A percentile compares a stretch with the other conserved stretches of the same genome.
phyloP scores from a whole-genome alignment of 2,797 vertebrate species.

The Luscinia luscinia region DNA sequence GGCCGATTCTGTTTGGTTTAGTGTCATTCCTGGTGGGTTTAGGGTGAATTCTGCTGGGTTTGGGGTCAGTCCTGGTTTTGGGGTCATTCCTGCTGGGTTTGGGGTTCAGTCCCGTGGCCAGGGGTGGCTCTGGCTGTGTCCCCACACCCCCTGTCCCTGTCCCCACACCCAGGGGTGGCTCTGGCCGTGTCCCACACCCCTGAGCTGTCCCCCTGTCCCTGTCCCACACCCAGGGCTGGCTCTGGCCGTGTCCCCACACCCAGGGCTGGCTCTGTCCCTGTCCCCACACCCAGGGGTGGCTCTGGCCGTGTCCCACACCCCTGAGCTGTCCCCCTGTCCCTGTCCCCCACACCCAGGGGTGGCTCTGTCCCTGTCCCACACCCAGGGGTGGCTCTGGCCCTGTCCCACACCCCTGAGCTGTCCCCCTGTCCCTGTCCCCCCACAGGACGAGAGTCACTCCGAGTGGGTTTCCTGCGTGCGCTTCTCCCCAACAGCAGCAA shows the following conservation, averaged over 20 bases:
- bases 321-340: too few relatives aligned
- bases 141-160: too few relatives aligned
- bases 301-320: too few relatives aligned
- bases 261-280: background rate
- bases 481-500: constrained; percentile 98
- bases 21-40: too few relatives aligned
- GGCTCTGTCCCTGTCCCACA: background rate
- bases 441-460: constrained; percentile 89
- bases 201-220: too few relatives aligned
- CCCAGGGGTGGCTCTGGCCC: background rate
- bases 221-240: background rate
- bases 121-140: too few relatives aligned
- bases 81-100: too few relatives aligned
- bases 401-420: background rate
- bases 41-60: background rate
- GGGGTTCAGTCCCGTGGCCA: too few relatives aligned
- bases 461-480: constrained; percentile 95
- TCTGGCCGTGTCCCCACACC: background rate
- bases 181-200: too few relatives aligned
- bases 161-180: too few relatives aligned
- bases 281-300: background rate
- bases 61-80: background rate
- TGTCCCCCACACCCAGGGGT: too few relatives aligned
- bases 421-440: background rate
- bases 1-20: too few relatives aligned